Conservation (phyloP, 2,797 vertebrate species). For the Pagetopsis macropterus region DNA sequence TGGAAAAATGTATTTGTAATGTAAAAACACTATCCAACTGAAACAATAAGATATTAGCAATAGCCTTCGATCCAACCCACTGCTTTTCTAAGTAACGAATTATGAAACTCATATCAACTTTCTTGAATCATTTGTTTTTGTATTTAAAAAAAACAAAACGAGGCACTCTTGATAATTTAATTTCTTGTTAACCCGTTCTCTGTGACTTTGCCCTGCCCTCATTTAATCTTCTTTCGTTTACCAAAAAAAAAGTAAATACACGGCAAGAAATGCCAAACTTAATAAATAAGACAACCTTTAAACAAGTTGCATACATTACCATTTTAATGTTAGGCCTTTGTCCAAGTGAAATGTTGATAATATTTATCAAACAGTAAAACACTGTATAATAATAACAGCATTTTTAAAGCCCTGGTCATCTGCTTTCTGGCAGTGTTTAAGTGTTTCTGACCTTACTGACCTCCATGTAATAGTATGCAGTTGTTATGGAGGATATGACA, state of each 20-base stretch:
- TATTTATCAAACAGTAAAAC: conserved; percentile 6
- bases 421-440: not conserved
- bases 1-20: conserved; percentile 6
- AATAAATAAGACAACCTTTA: not conserved
- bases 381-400: not conserved
- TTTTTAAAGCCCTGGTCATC: conserved; percentile 11
- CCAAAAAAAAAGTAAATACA: not conserved
- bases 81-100: conserved; percentile 48
- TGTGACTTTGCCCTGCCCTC: conserved; percentile 16
- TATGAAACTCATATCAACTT: conserved; percentile 44
- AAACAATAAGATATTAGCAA: conserved; percentile 39
- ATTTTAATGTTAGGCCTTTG: not conserved
- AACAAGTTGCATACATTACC: not conserved
- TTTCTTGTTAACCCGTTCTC: conserved; percentile 36
- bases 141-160: not conserved
- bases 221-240: conserved; percentile 2
- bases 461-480: conserved; percentile 12
- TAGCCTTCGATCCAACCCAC: conserved; percentile 47
- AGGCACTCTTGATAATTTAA: conserved; percentile 29
- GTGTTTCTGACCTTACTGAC: conserved; percentile 20
- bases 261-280: not conserved
- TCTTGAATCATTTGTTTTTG: conserved; percentile 40
- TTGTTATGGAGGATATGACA: conserved; percentile 17
- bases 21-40: not conserved
- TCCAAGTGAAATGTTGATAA: not conserved